Base-by-base conservation (phyloP, 2,113 vertebrate genomes). In the Varanus komodoensis region DNA sequence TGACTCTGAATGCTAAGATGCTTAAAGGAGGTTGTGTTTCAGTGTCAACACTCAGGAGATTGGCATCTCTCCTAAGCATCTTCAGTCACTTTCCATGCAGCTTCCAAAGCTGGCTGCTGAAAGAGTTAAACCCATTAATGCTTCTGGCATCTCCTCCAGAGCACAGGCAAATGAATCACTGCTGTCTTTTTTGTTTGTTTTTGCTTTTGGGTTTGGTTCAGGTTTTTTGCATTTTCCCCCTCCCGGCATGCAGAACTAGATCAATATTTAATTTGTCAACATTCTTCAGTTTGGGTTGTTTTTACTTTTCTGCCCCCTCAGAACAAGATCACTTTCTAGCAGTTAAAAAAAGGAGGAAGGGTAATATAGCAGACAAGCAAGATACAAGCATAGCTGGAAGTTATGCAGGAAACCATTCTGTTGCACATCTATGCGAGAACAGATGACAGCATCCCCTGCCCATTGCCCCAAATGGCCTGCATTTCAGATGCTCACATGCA, bases 211-310 rank as follows among this genome's bases (percentile, higher is more conserved):
- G 61, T 89, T 87, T 87, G 78, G 50, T 52, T 81, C 50, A 44
- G 2, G 38, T 34, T 34, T 73, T 50, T 34, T 68, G 15, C 8
- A 50, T 17, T 87, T 89, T 54, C 84, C 71, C 85, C 74, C 69
- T 71, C 82, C 52, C 19, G 0, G 29, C 86, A 74, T 0, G 0
- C 82, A 89, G 84, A 69, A 77, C 69, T 67, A 57, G 64, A 91
- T 91, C 91, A 77, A 86, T 34, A 86, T 84, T 85, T 93, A 80
- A 87, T 57, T 75, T 77, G 29, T 57, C 81, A 7, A 25, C 67
- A 44, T 4, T 90, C 52, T 74, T 78, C 38, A 32, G 38, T 71
- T 69, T 79, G 83, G 48, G 75, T 71, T 90, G 75, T 71, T 80
- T 83, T 89, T 84, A 84, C 2, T 2, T 0, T 79, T 57, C 32